Evolutionary conservation across 2,888 invertebrate genomes (phyloP), one percentile per base, ranked within the genome.

Genomic region (Callyntrura guangdongensis): DNA sequence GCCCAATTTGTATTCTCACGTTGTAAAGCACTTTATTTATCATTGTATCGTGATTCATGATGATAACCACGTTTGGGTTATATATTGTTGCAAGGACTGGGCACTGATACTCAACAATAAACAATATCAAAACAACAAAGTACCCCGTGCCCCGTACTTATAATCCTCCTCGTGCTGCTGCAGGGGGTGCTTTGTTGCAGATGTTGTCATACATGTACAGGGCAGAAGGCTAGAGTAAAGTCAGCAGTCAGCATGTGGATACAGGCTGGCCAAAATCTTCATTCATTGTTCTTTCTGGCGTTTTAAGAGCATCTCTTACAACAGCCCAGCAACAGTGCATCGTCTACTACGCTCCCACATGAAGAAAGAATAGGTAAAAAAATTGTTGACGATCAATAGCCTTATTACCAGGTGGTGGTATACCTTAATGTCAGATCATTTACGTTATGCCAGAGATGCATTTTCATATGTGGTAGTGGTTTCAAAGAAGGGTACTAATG

Each of bases 261-360:
- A 36, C 9, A 22, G 49, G 49, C 74, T 20, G 22, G 22, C 4
- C 74, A 74, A 49, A 49, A 74, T 47, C 74, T 74, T 47, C 49
- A 74, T 20, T 74, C 49, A 49, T 74, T 74, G 47, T 74, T 36
- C 36, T 36, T 36, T 36, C 36, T 36, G 6, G 36, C 36, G 36
- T 36, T 36, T 74, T 3, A 59, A 27, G 56, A 53, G 27, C 79
- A 79, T 79, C 27, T 79, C 36, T 49, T 1, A 4, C n/a, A n/a
- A 22, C 59, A 56, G 79, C 77, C 53, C 77, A 59, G 79, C 79
- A 59, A 79, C 59, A 79, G 59, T n/a, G 56, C 36, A 2, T 36
- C 36, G 6, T 36, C 36, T 36, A 36, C 36, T 36, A 72, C 67
- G 20, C n/a, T 22, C 11, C 11, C 22, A 25, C 22, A 20, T 6